Evolutionary conservation across 2,888 invertebrate species (phyloP), one percentile per base, ranked within the genome.

Genomic region (Pachycephus smyrnensis): DNA sequence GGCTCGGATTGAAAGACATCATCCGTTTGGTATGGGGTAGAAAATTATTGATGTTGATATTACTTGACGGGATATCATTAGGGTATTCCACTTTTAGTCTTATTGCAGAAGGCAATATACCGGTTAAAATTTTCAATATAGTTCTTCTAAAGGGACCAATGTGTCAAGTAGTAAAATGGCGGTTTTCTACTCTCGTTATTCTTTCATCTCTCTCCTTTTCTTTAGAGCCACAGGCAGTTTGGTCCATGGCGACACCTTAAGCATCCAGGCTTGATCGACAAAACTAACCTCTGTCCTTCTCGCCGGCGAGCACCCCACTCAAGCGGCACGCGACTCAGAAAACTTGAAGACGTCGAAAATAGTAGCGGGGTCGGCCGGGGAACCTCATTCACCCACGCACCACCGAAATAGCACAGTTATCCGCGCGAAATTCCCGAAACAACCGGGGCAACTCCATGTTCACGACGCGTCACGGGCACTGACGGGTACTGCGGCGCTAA

Each of bases 361-460:
- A 88, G 86, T 84, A 83, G 81, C 79, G 76, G 75, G 80, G 78
- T 80, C 76, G 80, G 77, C 81, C 75, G 81, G 77, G 83, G 79
- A 85, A 85, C 86, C 86, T 86, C 83, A 85, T 89, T 89, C 89
- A 89, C 89, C 89, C 89, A 89, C 89, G 88, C 87, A 82, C 85
- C 84, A 84, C 85, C 79, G 84, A 89, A 89, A 89, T 89, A 89
- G 86, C 81, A 83, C 84, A 81, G 81, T 82, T 77, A 82, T 83
- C 84, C 85, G 86, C 83, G 83, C 82, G 82, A 84, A 86, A 84
- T 87, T 85, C 84, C 79, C 82, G 82, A 87, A 85, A 84, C 83
- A 84, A 85, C 83, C 78, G 84, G 81, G 76, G 78, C 78, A 83
- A 86, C 85, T 86, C 85, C 86, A 86, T 88, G 84, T 84, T 84